phyloP scores from a whole-genome alignment of 1,140 invertebrate genomes.

The Metopolophium dirhodum region DNA sequence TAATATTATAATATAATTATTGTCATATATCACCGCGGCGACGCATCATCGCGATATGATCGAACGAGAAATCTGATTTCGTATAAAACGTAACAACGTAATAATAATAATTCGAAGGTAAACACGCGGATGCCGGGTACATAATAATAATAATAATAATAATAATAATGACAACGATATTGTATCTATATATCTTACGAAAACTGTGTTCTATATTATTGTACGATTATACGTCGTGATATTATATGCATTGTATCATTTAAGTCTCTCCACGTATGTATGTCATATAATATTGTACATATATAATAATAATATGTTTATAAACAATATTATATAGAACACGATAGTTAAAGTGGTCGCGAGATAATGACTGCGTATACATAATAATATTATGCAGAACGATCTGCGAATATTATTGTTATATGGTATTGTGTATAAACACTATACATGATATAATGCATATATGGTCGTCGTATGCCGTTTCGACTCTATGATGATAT shows the following conservation, averaged over 20 bases:
- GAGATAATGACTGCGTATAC: background rate
- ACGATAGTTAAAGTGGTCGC: background rate
- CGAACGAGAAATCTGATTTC: background rate
- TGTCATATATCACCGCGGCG: background rate
- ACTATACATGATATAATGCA: background rate
- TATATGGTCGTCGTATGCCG: background rate
- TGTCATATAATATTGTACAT: background rate
- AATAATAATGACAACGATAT: background rate
- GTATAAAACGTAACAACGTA: background rate
- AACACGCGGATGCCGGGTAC: background rate
- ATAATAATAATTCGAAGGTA: background rate
- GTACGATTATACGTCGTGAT: too few relatives aligned
- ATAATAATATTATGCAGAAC: background rate
- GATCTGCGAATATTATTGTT: background rate
- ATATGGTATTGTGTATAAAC: background rate
- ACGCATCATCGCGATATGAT: background rate
- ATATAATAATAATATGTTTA: background rate
- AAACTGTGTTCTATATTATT: background rate
- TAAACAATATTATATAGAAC: background rate
- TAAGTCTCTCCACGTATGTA: background rate
- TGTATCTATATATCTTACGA: too few relatives aligned
- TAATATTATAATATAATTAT: background rate
- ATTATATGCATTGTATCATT: background rate
- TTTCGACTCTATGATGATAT: background rate
- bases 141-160: background rate